Evolutionary conservation across 2,888 invertebrate species (phyloP).

Genomic region (Erebia aethiops): DNA sequence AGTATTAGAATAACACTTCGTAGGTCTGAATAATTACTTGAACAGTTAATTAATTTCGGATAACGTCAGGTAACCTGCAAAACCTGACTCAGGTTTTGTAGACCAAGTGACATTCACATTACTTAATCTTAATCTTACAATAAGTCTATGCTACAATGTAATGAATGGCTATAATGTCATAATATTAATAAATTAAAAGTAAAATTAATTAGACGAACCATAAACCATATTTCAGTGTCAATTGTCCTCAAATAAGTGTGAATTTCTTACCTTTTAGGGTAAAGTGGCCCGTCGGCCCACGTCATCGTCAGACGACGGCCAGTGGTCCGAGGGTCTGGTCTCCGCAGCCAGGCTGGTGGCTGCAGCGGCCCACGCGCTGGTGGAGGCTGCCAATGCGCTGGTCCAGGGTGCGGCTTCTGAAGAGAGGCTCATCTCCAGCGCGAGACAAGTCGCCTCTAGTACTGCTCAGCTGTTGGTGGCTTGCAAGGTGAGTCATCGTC

Average conservation of each 20-base stretch:
- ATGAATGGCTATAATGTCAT: too few relatives aligned
- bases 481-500: conserved; percentile 88
- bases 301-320: conserved; percentile 96
- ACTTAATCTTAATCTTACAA: too few relatives aligned
- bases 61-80: too few relatives aligned
- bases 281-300: conserved; percentile 92
- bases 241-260: neutral
- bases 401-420: conserved; percentile 96
- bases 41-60: too few relatives aligned
- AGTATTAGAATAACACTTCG: too few relatives aligned
- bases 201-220: too few relatives aligned
- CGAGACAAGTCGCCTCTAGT: conserved; percentile 97
- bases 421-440: conserved; percentile 97
- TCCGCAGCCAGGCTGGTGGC: conserved; percentile 98
- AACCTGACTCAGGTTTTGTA: too few relatives aligned
- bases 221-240: too few relatives aligned
- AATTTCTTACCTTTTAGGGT: conserved; percentile 77
- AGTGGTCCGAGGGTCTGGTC: conserved; percentile 98
- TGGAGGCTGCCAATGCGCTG: conserved; percentile 98
- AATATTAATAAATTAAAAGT: too few relatives aligned
- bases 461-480: conserved; percentile 99
- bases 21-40: too few relatives aligned
- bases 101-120: too few relatives aligned
- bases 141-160: too few relatives aligned
- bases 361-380: conserved; percentile 98